phyloP scores from a whole-genome alignment of 2,113 vertebrate genomes.

The Nannospalax galili region DNA sequence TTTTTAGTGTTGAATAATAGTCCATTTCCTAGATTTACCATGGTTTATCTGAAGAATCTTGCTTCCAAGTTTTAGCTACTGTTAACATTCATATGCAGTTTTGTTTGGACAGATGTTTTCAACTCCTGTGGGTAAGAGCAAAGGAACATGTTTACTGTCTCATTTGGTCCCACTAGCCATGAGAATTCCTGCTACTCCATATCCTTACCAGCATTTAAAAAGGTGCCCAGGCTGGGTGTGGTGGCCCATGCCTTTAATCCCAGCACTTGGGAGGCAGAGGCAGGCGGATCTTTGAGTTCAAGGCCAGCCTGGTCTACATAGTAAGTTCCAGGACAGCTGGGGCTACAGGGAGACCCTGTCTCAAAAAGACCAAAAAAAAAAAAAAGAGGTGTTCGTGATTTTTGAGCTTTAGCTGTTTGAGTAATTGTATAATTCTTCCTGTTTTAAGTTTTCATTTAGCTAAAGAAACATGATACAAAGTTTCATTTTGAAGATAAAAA shows the following conservation, averaged over 20 bases:
- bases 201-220: neutral
- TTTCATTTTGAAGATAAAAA: constrained; percentile 41
- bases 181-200: neutral
- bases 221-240: no score
- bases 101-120: constrained; percentile 34
- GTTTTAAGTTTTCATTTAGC: neutral
- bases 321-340: no score
- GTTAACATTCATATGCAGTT: neutral
- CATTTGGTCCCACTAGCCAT: neutral
- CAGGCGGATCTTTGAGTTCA: no score
- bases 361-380: no score
- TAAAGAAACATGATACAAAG: neutral
- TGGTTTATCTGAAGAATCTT: constrained; percentile 5
- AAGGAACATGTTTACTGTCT: neutral
- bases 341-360: no score
- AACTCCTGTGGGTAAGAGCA: neutral
- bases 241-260: no score
- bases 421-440: neutral
- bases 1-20: constrained; percentile 37
- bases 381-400: neutral
- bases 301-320: no score
- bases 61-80: constrained; percentile 3
- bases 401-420: neutral
- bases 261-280: no score
- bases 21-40: neutral